These are phyloP conservation scores for Gambelia wislizenii DNA, from an alignment of 2,797 vertebrate species.

Conservation along the genomic window DNA sequence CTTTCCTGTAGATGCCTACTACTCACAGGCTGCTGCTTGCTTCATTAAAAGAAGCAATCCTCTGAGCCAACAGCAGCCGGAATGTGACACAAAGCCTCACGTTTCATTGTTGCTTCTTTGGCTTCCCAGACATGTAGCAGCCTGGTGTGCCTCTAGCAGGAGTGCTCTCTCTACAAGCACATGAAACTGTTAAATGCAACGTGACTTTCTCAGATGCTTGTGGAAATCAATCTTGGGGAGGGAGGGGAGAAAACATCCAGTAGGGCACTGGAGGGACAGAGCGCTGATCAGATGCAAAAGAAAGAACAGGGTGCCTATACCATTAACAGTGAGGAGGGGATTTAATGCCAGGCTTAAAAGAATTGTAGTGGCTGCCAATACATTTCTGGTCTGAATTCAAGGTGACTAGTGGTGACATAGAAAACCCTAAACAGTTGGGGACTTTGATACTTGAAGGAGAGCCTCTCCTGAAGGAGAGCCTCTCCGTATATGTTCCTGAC, in stretches of 20 bases:
- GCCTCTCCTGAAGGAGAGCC: too few relatives aligned
- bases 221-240: not conserved
- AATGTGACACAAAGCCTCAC: not conserved
- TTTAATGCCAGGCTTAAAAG: not conserved
- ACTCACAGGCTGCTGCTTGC: not conserved
- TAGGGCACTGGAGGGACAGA: not conserved
- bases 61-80: not conserved
- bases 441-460: too few relatives aligned
- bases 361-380: too few relatives aligned
- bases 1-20: not conserved
- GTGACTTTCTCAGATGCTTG: constrained; percentile 4
- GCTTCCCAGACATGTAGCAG: constrained; percentile 1
- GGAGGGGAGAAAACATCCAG: too few relatives aligned
- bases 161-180: not conserved
- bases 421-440: too few relatives aligned
- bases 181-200: not conserved
- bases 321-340: not conserved
- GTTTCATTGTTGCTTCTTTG: not conserved
- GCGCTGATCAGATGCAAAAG: not conserved
- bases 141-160: not conserved
- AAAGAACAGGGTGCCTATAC: not conserved
- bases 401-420: too few relatives aligned
- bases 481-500: too few relatives aligned
- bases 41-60: not conserved
- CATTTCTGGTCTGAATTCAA: too few relatives aligned